Evolutionary conservation across 2,113 vertebrate species (phyloP), one percentile per base, ranked within the genome.

Genomic region (Tympanuchus pallidicinctus): DNA sequence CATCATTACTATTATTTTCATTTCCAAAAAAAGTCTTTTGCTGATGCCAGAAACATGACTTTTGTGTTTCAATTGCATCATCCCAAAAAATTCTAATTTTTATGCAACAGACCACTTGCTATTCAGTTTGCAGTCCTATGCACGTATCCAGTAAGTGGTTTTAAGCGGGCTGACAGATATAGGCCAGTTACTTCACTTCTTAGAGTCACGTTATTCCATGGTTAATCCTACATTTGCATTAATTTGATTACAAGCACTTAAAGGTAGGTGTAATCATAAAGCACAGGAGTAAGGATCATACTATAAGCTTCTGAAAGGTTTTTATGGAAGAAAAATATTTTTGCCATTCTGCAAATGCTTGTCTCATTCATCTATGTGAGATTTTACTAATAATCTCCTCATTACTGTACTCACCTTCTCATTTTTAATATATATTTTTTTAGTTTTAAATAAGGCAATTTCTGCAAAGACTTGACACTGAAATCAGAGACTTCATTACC

Each of bases 401-500:
- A 88, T 97, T 95, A 96, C 50, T 94, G 88, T 83, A 97, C 94
- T 95, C 95, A 93, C 94, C 65, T 94, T 94, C 88, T 95, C 86
- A 24, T 63, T 38, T 63, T 57, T 32, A 28, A 93, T 95, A 43
- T 97, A 96, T 92, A 83, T 95, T 65, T 85, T 96, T 95, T 92
- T 97, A 93, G 88, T 94, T 97, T 94, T 89, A 95, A 96, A 94
- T 69, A 84, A 93, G 82, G 96, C 88, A 92, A 67, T 96, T 94
- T 94, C 86, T 92, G 70, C 94, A 92, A 96, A 95, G 91, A 89
- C 91, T 95, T 95, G 88, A 96, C 92, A 96, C 88, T 89, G 92
- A 97, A 96, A 96, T 95, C 93, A 95, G 95, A 92, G 90, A 95
- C 94, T 97, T 97, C 91, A 96, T 96, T 97, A 97, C 89, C 90